Conservation (phyloP, 2,113 vertebrate species). For the Cottus gobio region DNA sequence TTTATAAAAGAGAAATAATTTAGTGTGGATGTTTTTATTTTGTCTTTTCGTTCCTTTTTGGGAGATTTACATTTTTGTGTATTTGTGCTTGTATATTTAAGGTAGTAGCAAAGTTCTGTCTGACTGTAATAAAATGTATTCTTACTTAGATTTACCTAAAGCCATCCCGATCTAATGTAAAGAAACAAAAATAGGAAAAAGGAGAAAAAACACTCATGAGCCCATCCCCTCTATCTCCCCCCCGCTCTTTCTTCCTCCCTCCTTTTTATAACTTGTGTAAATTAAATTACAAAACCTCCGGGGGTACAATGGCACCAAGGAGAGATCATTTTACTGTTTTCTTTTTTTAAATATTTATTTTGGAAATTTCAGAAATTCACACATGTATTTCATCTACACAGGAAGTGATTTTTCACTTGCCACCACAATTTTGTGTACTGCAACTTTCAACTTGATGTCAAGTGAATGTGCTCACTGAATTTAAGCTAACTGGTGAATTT, state of each 20-base stretch:
- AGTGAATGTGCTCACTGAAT: conserved; percentile 65
- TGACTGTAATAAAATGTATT: conserved; percentile 90
- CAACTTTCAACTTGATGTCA: conserved; percentile 62
- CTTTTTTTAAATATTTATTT: conserved; percentile 69
- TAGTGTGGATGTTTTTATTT: conserved; percentile 87
- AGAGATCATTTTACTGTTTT: conserved; percentile 53
- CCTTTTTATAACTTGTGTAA: conserved; percentile 80
- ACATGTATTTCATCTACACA: conserved; percentile 48
- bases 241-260: conserved; percentile 61
- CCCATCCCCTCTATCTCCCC: conserved; percentile 53
- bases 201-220: conserved; percentile 74
- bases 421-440: conserved; percentile 47
- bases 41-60: conserved; percentile 78
- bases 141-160: conserved; percentile 87
- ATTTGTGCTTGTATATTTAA: conserved; percentile 92
- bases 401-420: conserved; percentile 37
- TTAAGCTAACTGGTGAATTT: conserved; percentile 50
- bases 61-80: conserved; percentile 82
- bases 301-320: conserved; percentile 79
- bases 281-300: conserved; percentile 70
- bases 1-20: conserved; percentile 85
- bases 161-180: conserved; percentile 87
- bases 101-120: conserved; percentile 90
- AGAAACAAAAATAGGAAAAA: conserved; percentile 80
- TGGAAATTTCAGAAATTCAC: conserved; percentile 48